Evolutionary conservation across 2,113 vertebrate species (phyloP), one percentile per base, ranked within the genome.

Genomic region (Neopipo cinnamomea): DNA sequence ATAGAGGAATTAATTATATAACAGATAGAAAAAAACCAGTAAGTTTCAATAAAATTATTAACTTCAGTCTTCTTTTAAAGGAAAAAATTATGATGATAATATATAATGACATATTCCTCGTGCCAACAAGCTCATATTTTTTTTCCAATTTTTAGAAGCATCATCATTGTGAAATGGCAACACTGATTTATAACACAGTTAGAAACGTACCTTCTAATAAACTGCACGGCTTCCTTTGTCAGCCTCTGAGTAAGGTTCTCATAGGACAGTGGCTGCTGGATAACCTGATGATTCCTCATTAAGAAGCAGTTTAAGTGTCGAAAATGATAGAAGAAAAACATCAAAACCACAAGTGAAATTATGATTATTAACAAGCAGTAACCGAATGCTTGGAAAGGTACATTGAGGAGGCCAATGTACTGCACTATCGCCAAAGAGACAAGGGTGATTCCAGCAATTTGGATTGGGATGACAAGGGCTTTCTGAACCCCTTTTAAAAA

Each of bases 251-350:
- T 99, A 93, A 99, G 98, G 88, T 98, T 98, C 37, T 98, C 97
- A 11, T 98, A 98, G 6, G 80, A 92, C 6, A 98, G 95, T 0
- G 99, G 99, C 94, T 99, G 99, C 96, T 99, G 98, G 31, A 98
- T 95, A 33, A 99, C 81, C 14, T 89, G 76, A 23, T 89, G 68
- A 67, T 98, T 88, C 24, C 97, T 97, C 98, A 99, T 99, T 70
- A 99, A 97, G 63, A 99, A 96, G 91, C 99, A 99, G 96, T 99
- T 99, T 16, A 99, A 67, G 28, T 98, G 96, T 6, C 98, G 98
- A 88, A 98, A 97, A 27, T 86, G 62, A 47, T 89, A 85, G 14
- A 98, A 63, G 85, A 99, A 98, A 20, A 77, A 55, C 5, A 86
- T 21, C 23, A 96, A 55, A 42, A 94, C 5, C 3, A 10, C 75